A percentile compares a stretch with the other conserved stretches of the same genome.
Evolutionary conservation across 2,113 vertebrate species (phyloP).

Genomic region (Sylvicapra grimmia): DNA sequence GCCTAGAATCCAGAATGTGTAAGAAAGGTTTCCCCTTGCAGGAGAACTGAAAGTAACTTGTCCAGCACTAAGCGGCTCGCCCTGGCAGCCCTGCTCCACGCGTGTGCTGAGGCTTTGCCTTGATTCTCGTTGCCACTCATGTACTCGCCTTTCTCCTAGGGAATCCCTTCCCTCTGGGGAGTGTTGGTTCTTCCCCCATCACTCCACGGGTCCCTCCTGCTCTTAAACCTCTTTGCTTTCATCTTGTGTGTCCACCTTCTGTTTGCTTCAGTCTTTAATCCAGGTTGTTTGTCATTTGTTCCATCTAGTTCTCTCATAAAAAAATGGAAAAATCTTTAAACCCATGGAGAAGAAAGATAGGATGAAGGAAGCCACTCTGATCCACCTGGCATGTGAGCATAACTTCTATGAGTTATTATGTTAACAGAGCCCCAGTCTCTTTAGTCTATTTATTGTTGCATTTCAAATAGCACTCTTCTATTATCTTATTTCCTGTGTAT

Average conservation of each 20-base stretch:
- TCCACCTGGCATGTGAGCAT: neutral
- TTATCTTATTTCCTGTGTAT: neutral
- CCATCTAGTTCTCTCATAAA: neutral
- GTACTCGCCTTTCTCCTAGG: neutral
- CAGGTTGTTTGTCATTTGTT: constrained; percentile 1
- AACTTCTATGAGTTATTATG: neutral
- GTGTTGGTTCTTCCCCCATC: neutral
- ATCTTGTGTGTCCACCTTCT: neutral
- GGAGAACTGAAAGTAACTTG: neutral
- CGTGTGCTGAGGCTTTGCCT: neutral
- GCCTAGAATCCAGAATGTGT: neutral
- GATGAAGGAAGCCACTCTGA: neutral
- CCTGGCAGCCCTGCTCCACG: neutral
- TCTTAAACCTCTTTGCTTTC: neutral
- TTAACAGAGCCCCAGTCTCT: neutral
- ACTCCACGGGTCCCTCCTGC: neutral
- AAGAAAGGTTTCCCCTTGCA: neutral
- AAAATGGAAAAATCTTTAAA: neutral
- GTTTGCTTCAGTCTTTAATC: neutral
- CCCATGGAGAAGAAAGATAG: neutral
- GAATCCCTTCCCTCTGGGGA: neutral
- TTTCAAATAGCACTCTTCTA: neutral
- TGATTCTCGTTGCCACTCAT: neutral
- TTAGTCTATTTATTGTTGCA: neutral
- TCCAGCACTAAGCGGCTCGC: neutral